phyloP scores from a whole-genome alignment of 2,888 invertebrate species.

The Apodemia zela region DNA sequence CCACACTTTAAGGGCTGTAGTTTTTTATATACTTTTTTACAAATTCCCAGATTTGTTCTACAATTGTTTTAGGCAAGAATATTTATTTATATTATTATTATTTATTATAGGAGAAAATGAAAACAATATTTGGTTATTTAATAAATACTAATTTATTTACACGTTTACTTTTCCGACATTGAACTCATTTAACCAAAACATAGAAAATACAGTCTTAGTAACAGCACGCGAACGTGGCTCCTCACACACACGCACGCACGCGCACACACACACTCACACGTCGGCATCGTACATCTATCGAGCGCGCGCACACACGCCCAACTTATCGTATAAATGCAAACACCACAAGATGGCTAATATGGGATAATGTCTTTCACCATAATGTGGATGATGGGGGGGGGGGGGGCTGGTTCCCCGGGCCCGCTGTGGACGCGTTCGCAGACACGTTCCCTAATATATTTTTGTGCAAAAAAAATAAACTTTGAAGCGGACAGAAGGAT shows the following conservation, averaged over 20 bases:
- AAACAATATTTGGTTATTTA: not conserved
- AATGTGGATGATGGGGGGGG: too few species aligned
- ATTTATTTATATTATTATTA: too few species aligned
- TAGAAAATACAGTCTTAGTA: conserved; percentile 23
- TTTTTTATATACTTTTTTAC: too few species aligned
- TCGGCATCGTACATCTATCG: not conserved
- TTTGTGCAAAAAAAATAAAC: too few species aligned
- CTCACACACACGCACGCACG: not conserved
- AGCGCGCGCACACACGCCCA: not conserved
- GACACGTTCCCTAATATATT: too few species aligned
- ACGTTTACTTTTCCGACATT: not conserved
- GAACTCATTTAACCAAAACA: conserved; percentile 14
- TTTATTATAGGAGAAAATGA: too few species aligned
- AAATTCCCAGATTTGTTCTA: too few species aligned
- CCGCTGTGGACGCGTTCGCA: too few species aligned
- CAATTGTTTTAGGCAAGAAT: too few species aligned
- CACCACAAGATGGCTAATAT: not conserved
- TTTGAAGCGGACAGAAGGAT: too few species aligned
- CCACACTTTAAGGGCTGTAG: too few species aligned
- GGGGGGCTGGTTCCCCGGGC: too few species aligned
- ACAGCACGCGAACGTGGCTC: not conserved
- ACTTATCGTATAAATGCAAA: not conserved
- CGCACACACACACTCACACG: not conserved
- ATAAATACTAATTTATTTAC: conserved; percentile 23
- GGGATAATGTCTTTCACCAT: not conserved